Conservation (phyloP, 2,888 invertebrate genomes). For the Tyria jacobaeae region DNA sequence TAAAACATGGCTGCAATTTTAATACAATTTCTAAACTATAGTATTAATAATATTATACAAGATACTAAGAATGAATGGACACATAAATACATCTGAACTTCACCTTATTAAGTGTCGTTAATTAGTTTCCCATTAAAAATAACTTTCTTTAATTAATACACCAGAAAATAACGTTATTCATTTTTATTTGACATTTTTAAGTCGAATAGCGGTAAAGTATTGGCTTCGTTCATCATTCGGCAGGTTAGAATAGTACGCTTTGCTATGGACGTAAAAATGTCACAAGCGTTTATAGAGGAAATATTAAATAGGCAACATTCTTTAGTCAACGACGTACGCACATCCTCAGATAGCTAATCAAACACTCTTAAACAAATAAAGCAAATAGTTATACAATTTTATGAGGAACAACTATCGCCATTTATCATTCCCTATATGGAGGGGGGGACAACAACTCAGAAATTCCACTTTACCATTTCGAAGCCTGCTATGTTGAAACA, state of each 20-base stretch:
- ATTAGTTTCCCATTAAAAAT: conserved; percentile 61
- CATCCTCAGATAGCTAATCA: conserved; percentile 69
- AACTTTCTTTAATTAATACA: conserved; percentile 61
- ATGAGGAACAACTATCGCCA: conserved; percentile 66
- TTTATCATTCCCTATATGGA: conserved; percentile 68
- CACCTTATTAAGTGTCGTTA: conserved; percentile 61
- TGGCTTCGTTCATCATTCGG: conserved; percentile 62
- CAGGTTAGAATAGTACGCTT: conserved; percentile 68
- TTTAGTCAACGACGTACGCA: conserved; percentile 59
- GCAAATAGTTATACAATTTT: conserved; percentile 73
- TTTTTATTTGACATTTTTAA: conserved; percentile 73
- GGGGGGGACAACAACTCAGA: conserved; percentile 60
- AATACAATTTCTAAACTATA: conserved; percentile 7
- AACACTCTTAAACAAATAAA: conserved; percentile 78
- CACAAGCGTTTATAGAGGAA: conserved; percentile 68
- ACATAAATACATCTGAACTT: conserved; percentile 39
- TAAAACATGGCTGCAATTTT: conserved; percentile 13
- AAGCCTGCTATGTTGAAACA: conserved; percentile 61
- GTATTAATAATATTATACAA: conserved; percentile 1
- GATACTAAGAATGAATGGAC: conserved; percentile 13
- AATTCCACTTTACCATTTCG: conserved; percentile 62
- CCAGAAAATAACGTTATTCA: conserved; percentile 69
- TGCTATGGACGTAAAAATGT: conserved; percentile 64
- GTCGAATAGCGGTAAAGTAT: conserved; percentile 72
- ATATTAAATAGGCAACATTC: conserved; percentile 74